Evolutionary conservation across 92 coral and sea anemone species (phyloP), one percentile per base, ranked within the genome.

Genomic region (Desmophyllum pertusum): DNA sequence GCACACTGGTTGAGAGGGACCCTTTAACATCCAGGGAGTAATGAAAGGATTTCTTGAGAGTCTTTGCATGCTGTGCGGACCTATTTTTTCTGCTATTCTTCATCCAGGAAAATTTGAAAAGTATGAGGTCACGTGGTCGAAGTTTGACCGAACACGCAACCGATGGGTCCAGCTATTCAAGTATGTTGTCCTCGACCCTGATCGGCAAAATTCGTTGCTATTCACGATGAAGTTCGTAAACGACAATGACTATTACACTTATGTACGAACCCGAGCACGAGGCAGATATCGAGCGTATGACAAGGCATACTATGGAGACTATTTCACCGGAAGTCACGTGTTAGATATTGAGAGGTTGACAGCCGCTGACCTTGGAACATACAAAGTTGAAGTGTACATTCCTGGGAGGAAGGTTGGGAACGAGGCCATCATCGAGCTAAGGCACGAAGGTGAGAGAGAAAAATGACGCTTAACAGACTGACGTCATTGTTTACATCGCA

Each of bases 281-380:
- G 96, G 92, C 3, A 73, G 85, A 50, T 93, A 83, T 40, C 97
- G 86, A 3, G 83, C 95, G 2, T 93, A 78, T 62, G 95, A 93
- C 61, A 91, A 93, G 57, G 93, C 91, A 9, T 83, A 82, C 48
- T 91, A 70, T 41, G 97, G 95, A 6, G 95, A 89, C 39, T 77
- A 84, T 30, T 83, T 88, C 57, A 81, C 85, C 10, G 93, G 91
- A 52, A 89, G 91, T 48, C 94, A 93, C 86, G 93, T 91, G 84
- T 69, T 93, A 21, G 91, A 93, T 31, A 86, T 93, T 77, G 70
- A 83, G 78, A 89, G 88, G 8, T 31, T 86, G 78, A 71, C 48
- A 30, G 27, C 76, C 63, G 87, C 78, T 40, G 97, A 93, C 72
- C 63, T 91, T 37, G 97, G 97, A 5, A 85, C 93, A 18, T 93